A percentile compares a stretch with the other conserved stretches of the same genome.
Evolutionary conservation across 30 jellyfish, hydroid and myxozoan genomes (phyloP).

Genomic region (Calvadosia cruxmelitensis): DNA sequence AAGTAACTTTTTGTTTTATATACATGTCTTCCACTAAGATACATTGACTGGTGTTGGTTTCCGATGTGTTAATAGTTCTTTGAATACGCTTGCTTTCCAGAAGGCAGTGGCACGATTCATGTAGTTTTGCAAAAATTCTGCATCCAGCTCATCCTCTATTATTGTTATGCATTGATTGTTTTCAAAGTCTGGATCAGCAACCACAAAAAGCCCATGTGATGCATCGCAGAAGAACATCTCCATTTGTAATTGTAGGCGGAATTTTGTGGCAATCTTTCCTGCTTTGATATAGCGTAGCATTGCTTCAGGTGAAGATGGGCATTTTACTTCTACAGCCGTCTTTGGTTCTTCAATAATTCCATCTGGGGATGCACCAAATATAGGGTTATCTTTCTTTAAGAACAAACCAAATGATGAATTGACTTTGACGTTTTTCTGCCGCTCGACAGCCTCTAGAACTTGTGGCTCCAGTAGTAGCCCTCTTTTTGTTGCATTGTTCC

Average conservation of each 20-base stretch:
- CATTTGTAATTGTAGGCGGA: not conserved
- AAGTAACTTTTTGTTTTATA: too few species aligned
- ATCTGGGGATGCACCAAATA: conserved; percentile 1
- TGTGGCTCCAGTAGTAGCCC: not conserved
- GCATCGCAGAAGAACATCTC: not conserved
- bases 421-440: not conserved
- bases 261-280: not conserved
- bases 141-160: not conserved
- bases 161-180: too few species aligned
- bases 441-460: not conserved
- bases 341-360: not conserved
- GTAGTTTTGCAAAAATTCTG: too few species aligned
- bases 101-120: too few species aligned
- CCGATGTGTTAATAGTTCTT: too few species aligned
- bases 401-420: not conserved
- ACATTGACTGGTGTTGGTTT: too few species aligned
- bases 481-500: not conserved
- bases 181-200: not conserved
- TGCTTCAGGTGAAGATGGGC: not conserved
- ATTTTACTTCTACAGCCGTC: not conserved
- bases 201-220: not conserved
- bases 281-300: not conserved
- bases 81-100: too few species aligned
- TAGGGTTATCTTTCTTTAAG: not conserved
- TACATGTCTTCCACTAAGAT: too few species aligned